Evolutionary conservation across 2,113 vertebrate genomes (phyloP), one percentile per base, ranked within the genome.

Genomic region (Hippocampus abdominalis): DNA sequence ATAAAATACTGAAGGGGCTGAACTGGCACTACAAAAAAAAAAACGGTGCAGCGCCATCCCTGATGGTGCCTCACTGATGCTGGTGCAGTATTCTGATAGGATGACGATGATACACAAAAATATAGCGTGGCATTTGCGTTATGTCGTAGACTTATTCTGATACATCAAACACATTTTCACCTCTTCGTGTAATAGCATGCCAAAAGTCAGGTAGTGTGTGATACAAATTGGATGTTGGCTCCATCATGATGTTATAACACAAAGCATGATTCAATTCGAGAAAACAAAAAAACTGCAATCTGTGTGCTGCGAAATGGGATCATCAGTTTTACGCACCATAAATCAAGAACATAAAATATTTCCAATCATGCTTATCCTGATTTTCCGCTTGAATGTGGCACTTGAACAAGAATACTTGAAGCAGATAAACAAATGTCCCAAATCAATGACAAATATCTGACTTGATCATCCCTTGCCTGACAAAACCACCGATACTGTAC

Each of bases 331-430:
- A 15, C 0, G 23, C 54, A 27, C 25, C 54, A 27, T 25, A 57
- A 57, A 6, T 8, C 53, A 60, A 16, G 15, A 9, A 8, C 29
- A 15, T 36, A 5, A 27, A 5, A 29, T 29, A 29, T 32, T 32
- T 16, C 7, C 76, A 10, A 54, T 59, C 61, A 64, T 70, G 64
- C 65, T 62, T 21, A 80, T 80, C 84, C 64, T 74, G 74, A 60
- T 32, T 60, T 36, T 21, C 32, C 18, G 10, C 59, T 16, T 60
- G 16, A 36, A 36, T 36, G 1, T 4, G 8, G 20, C 20, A 42
- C 61, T 59, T 59, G 2, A 29, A 59, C 4, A 15, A 42, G 11
- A 63, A 60, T 60, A 60, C 1, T 15, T 8, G 6, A 59, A 15
- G 25, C 13, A 59, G 3, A 57, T 8, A 60, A 32, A 60, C 16